Evolutionary conservation across 2,797 vertebrate species (phyloP).

Genomic region (Alectoris magna): DNA sequence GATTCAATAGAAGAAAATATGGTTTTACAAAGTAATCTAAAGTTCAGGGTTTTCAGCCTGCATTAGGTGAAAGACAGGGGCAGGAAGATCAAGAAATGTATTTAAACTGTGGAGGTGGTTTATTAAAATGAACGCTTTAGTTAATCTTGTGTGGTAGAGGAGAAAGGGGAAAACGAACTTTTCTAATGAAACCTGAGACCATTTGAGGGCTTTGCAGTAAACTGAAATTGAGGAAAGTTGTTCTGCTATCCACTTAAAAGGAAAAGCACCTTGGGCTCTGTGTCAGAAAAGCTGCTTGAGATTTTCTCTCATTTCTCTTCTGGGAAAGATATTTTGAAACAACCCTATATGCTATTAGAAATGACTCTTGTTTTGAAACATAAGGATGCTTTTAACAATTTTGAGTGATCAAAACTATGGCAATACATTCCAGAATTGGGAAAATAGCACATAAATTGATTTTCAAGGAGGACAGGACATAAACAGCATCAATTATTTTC

Average conservation of each 20-base stretch:
- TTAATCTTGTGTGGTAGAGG: not conserved
- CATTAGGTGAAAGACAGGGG: not conserved
- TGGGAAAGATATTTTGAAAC: not conserved
- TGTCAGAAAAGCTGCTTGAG: not conserved
- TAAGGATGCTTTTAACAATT: not conserved
- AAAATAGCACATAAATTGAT: not conserved
- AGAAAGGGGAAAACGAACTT: not conserved
- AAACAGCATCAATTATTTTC: not conserved
- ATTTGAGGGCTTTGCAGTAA: not conserved
- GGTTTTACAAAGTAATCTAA: not conserved
- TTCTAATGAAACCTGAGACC: not conserved
- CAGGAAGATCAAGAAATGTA: not conserved
- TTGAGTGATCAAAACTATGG: not conserved
- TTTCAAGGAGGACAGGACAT: not conserved
- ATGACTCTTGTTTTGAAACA: not conserved
- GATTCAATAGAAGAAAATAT: not conserved
- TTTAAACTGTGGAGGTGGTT: not conserved
- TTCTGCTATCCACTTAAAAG: not conserved
- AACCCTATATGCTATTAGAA: not conserved
- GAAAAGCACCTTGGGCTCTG: not conserved
- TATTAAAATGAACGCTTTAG: not conserved
- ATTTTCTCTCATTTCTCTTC: not conserved
- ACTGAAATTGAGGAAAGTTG: not conserved
- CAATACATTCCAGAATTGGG: not conserved
- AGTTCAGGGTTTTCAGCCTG: conserved; percentile 26